phyloP scores from a whole-genome alignment of 2,113 vertebrate species.

The Pangasianodon gigas region DNA sequence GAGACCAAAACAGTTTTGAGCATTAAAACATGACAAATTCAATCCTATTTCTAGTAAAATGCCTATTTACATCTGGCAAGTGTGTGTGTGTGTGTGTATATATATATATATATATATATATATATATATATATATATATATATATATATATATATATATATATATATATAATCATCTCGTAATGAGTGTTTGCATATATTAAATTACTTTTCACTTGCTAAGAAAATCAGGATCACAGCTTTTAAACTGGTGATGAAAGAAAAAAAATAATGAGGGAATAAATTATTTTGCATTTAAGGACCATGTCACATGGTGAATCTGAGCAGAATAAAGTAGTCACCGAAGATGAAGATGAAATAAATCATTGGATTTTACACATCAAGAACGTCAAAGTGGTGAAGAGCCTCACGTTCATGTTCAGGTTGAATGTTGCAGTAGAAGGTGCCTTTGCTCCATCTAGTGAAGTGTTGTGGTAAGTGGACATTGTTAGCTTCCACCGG shows the following conservation, averaged over 20 bases:
- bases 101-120: too few relatives aligned
- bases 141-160: too few relatives aligned
- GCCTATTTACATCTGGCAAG: too few relatives aligned
- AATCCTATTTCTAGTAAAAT: too few relatives aligned
- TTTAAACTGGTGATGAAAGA: neutral
- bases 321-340: neutral
- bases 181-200: neutral
- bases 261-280: neutral
- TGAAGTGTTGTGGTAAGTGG: constrained; percentile 65
- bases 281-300: neutral
- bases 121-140: too few relatives aligned
- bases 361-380: neutral
- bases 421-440: neutral
- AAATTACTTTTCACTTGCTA: neutral
- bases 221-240: neutral
- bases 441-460: constrained; percentile 73
- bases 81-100: too few relatives aligned
- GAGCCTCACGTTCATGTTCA: neutral
- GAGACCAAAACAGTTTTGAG: too few relatives aligned
- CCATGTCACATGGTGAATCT: neutral
- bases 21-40: neutral
- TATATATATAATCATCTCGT: too few relatives aligned
- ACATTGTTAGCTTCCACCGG: neutral
- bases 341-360: neutral
- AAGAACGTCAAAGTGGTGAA: neutral